Evolutionary conservation across 2,113 vertebrate species (phyloP), one percentile per base, ranked within the genome.

Genomic region (Mustela nigripes): DNA sequence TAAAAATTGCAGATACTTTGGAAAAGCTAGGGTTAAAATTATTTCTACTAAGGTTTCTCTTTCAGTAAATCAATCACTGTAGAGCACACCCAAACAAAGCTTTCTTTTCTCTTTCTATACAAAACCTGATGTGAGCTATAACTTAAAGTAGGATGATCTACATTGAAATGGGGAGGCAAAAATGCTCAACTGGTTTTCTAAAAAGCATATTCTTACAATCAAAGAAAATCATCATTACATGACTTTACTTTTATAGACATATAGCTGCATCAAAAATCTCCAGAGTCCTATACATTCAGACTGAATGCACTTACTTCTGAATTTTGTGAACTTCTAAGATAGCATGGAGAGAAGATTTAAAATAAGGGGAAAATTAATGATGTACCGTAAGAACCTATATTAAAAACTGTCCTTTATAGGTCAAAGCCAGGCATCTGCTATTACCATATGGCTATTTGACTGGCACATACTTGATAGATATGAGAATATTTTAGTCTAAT

Each of bases 131-230:
- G 45, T 95, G 58, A 74, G 31, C 63, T 74, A 58, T 71, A 93
- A 65, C 24, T 60, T 60, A 56, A 88, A 85, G 62, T 33, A 89
- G 21, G 45, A 90, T 92, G 39, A 67, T 89, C 36, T 95, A 67
- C 84, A 86, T 8, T 89, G 82, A 97, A 96, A 94, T n/a, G 2
- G 4, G 24, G 15, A 97, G 48, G 56, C 26, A 12, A 63, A 67
- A 90, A 18, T 63, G 26, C n/a, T 91, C 24, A 36, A 88, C 53
- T 87, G n/a, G 96, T 93, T 96, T 96, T 95, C 53, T 94, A 53
- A 95, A 97, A 94, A 31, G n/a, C 28, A 76, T 96, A 89, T 96
- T 92, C 56, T 96, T 94, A 93, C 6, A 97, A 86, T 97, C 60
- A 97, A 91, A n/a, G 63, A 89, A 94, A 96, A 87, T 94, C n/a